Conservation (phyloP, 53 echinoderm and acorn worm species). For the Glandiceps talaboti region DNA sequence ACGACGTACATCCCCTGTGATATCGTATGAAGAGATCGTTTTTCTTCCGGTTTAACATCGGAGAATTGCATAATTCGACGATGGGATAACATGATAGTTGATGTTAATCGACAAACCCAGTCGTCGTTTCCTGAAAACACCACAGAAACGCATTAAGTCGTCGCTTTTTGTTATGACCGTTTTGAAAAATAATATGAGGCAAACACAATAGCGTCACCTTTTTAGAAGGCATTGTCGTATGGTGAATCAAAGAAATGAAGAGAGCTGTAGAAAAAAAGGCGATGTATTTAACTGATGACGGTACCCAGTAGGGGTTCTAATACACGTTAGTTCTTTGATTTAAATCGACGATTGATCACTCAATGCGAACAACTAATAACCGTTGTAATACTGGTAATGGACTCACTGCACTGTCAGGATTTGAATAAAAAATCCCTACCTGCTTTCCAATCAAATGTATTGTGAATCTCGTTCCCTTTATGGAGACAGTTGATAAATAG, state of each 20-base stretch:
- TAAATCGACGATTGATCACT: not conserved
- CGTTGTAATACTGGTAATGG: not conserved
- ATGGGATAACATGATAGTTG: too few relatives aligned
- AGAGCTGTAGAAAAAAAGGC: not conserved
- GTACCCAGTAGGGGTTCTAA: not conserved
- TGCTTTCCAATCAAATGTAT: not conserved
- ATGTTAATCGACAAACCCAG: too few relatives aligned
- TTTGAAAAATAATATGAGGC: not conserved
- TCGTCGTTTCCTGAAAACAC: too few relatives aligned
- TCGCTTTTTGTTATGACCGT: not conserved
- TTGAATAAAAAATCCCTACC: not conserved
- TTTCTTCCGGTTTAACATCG: too few relatives aligned
- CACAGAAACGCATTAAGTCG: not conserved
- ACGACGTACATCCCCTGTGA: too few relatives aligned
- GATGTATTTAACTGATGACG: not conserved
- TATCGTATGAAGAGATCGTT: too few relatives aligned
- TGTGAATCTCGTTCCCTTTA: too few relatives aligned
- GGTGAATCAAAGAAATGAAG: not conserved
- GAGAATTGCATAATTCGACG: too few relatives aligned
- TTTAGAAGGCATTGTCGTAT: not conserved
- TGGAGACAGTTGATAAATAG: too few relatives aligned
- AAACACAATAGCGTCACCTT: not conserved
- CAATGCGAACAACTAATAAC: not conserved
- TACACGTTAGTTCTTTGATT: not conserved
- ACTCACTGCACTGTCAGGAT: not conserved